Conservation (phyloP, 1,140 invertebrate species). For the Anoplolepis gracilipes region DNA sequence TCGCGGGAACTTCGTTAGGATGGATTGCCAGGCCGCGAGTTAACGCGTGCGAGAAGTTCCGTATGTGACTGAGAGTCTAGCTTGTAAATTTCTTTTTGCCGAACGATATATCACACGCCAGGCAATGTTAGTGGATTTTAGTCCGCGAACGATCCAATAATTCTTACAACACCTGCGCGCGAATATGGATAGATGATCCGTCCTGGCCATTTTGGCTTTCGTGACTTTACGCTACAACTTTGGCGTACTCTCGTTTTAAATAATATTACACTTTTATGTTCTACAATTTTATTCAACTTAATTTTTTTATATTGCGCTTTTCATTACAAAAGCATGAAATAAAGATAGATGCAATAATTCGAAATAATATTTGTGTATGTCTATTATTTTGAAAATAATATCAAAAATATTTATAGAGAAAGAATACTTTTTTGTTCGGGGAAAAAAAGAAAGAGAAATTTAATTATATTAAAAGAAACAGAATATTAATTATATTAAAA, state of each 20-base stretch:
- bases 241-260: background rate
- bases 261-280: background rate
- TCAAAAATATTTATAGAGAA: background rate
- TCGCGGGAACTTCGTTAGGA: slow-evolving; percentile 42
- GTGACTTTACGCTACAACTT: background rate
- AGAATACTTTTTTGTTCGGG: background rate
- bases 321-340: background rate
- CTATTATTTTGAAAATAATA: slow-evolving; percentile 9
- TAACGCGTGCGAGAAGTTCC: slow-evolving; percentile 15
- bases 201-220: background rate
- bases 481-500: background rate
- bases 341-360: background rate
- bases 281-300: background rate
- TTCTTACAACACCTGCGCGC: slow-evolving; percentile 43
- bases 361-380: background rate
- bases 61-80: slow-evolving; percentile 49
- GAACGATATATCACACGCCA: slow-evolving; percentile 23
- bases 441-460: background rate
- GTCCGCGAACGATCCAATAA: slow-evolving; percentile 37
- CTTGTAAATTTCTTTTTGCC: slow-evolving; percentile 61
- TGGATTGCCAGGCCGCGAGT: slow-evolving; percentile 38
- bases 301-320: background rate
- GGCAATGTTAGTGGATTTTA: slow-evolving; percentile 41
- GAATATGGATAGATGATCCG: slow-evolving; percentile 10
- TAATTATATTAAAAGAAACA: background rate